Conservation (phyloP, 2,888 invertebrate species). For the Lithophane ornitopus region DNA sequence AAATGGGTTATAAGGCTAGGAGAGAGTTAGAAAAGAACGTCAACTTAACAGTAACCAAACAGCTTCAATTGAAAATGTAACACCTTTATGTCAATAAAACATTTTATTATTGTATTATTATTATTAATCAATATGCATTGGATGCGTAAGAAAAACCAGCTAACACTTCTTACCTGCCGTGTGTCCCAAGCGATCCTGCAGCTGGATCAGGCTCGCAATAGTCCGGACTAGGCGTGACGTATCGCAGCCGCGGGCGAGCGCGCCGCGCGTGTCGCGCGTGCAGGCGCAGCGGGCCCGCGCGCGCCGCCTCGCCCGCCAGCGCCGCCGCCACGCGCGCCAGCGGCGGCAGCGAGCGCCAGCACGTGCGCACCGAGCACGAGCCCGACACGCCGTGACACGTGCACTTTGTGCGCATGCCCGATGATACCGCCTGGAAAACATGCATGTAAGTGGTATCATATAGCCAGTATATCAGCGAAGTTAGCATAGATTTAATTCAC, state of each 20-base stretch:
- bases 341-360: slow-evolving; percentile 94
- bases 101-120: neutral
- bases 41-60: neutral
- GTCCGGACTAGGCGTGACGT: slow-evolving; percentile 95
- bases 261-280: slow-evolving; percentile 81
- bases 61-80: neutral
- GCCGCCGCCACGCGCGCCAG: slow-evolving; percentile 92
- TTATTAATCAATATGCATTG: neutral
- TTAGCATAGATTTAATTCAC: neutral
- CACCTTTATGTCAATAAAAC: neutral
- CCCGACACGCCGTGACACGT: slow-evolving; percentile 97
- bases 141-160: neutral
- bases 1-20: neutral
- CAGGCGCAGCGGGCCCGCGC: slow-evolving; percentile 82
- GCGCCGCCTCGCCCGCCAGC: slow-evolving; percentile 83
- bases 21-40: neutral
- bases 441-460: neutral
- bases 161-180: slow-evolving; percentile 91
- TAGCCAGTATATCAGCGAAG: neutral
- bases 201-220: slow-evolving; percentile 94
- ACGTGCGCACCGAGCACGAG: slow-evolving; percentile 95
- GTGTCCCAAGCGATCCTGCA: slow-evolving; percentile 94
- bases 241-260: slow-evolving; percentile 92
- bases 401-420: slow-evolving; percentile 91
- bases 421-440: slow-evolving; percentile 90